A percentile compares a stretch with the other conserved stretches of the same genome.
Evolutionary conservation across 2,888 invertebrate species (phyloP).

Genomic region (Steinernema hermaphroditum): DNA sequence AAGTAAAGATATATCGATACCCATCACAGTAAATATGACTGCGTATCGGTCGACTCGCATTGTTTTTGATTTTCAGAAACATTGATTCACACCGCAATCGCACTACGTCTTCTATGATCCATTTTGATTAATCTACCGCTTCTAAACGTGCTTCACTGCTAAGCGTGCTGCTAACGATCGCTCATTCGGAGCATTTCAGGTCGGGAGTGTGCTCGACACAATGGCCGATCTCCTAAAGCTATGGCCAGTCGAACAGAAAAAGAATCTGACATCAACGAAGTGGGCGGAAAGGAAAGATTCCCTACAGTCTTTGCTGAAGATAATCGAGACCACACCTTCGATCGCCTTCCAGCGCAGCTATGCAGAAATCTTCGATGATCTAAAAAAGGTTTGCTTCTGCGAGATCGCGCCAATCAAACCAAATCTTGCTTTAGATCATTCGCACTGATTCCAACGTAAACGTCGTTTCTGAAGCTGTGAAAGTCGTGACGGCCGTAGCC

Average conservation of each 20-base stretch:
- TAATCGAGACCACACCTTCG: not conserved
- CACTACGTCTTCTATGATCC: no score
- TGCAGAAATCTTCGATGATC: conserved; percentile 81
- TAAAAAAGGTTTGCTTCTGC: conserved; percentile 81
- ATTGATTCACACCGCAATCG: no score
- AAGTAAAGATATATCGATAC: no score
- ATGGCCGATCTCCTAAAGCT: not conserved
- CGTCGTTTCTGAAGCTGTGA: not conserved
- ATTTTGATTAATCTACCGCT: no score
- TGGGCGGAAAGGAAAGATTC: conserved; percentile 4
- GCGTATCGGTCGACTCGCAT: no score
- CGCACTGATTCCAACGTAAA: not conserved
- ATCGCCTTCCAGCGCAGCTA: conserved; percentile 70
- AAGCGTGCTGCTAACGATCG: no score
- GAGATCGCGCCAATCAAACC: no score
- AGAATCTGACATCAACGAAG: not conserved
- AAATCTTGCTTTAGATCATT: not conserved
- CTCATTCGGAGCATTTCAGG: no score
- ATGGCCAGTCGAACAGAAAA: not conserved
- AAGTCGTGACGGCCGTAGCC: not conserved
- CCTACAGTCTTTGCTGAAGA: not conserved
- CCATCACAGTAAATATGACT: no score
- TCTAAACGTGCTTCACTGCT: no score
- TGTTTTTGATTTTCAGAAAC: no score
- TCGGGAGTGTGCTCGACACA: no score